Base-by-base conservation (phyloP, 2,797 vertebrate species). In the Varecia variegata region DNA sequence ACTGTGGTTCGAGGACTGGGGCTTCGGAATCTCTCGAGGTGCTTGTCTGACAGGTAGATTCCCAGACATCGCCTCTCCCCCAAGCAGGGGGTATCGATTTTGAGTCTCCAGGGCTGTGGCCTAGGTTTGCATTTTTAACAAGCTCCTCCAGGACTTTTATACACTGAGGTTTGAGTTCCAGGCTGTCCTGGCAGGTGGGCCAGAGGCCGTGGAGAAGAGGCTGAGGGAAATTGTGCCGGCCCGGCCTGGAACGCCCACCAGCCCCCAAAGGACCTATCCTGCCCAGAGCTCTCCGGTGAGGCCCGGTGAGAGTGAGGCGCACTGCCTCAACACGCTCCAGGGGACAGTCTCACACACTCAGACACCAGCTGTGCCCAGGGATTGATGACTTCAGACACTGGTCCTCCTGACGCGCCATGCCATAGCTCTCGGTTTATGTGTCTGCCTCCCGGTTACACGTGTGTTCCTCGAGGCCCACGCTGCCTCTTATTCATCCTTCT, bases 351-450 rank as follows among this genome's bases (percentile, higher is more conserved):
- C 50, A 0, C 65, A 30, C 9, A 0, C 65, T 21, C 38, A 18
- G 23, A 2, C 27, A 0, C 77, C 0, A 21, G 20, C 92, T 40
- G 56, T 13, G 35, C 88, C 82, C 40, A 25, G 10, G 7, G 60
- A 65, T 0, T 7, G 32, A 7, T 21, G 45, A 27, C 17, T 67
- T 40, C 52, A 23, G 17, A 3, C 27, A 0, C 88, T 0, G 27
- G 20, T 60, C 54, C 58, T 47, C 62, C 68, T 32, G 40, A 5
- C 14, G 1, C 15, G 1, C 20, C 0, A 0, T 5, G 2, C 52
- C 14, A 0, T 32, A 50, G 79, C 52, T 21, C 54, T 38, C 40
- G 20, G 8, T 25, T 81, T 23, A 5, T 40, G 11, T 38, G 12
- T 15, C 83, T 89, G 47, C 79, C 45, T 52, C 54, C 88, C 17